Evolutionary conservation across 1,140 invertebrate genomes (phyloP).

Genomic region (Radopholus similis): DNA sequence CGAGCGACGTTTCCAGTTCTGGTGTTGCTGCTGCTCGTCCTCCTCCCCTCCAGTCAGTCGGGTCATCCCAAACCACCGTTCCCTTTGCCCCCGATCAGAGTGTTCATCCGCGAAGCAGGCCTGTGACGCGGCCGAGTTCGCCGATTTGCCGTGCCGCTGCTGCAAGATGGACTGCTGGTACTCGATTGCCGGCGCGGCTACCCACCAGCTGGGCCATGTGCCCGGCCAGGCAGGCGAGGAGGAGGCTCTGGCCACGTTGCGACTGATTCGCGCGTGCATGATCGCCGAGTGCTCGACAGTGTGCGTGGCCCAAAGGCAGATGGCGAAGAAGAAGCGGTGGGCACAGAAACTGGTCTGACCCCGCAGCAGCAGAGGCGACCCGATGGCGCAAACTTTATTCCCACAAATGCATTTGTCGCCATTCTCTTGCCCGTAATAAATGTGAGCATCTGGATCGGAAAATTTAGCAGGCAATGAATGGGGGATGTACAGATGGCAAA

Average conservation of each 20-base stretch:
- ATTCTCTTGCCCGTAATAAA: no score
- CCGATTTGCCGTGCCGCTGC: constrained; percentile 48
- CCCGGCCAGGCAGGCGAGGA: constrained; percentile 58
- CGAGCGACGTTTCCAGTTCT: neutral
- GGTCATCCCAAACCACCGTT: neutral
- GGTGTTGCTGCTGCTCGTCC: neutral
- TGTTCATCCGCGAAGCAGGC: neutral
- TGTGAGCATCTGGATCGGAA: no score
- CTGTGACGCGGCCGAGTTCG: constrained; percentile 33
- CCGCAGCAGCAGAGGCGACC: no score
- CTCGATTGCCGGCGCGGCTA: constrained; percentile 51
- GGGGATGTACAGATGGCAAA: no score
- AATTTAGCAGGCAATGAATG: no score
- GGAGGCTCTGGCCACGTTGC: constrained; percentile 55
- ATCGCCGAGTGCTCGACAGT: constrained; percentile 48
- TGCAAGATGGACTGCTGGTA: constrained; percentile 60
- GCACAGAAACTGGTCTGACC: no score
- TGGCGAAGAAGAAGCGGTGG: neutral
- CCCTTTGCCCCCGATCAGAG: neutral
- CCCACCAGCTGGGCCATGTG: constrained; percentile 57
- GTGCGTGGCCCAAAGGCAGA: constrained; percentile 18
- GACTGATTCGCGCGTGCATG: constrained; percentile 57
- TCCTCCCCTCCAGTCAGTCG: neutral
- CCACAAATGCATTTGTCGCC: no score
- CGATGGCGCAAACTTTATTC: no score